phyloP scores from a whole-genome alignment of 2,797 vertebrate species.

The Gallinago stenura region DNA sequence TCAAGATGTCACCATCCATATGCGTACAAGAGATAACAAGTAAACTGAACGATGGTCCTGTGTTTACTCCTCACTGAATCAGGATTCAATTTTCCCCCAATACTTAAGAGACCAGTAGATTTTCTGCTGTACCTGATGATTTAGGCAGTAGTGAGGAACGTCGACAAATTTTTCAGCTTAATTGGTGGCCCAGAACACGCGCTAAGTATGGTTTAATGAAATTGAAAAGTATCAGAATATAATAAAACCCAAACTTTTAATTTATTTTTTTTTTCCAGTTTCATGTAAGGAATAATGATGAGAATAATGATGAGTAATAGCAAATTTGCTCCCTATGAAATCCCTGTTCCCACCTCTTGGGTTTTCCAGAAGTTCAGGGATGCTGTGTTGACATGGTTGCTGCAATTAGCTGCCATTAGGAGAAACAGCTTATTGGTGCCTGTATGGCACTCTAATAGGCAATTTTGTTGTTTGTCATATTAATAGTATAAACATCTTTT shows the following conservation, averaged over 20 bases:
- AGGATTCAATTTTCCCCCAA: background rate
- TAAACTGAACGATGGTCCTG: background rate
- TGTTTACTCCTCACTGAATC: background rate
- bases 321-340: background rate
- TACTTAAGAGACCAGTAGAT: background rate
- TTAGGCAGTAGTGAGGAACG: background rate
- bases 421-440: background rate
- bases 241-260: background rate
- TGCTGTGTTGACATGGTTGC: background rate
- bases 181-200: background rate
- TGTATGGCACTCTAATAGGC: background rate
- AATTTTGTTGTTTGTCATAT: background rate
- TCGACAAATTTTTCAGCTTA: background rate
- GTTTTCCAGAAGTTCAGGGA: background rate
- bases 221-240: background rate
- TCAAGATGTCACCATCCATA: background rate
- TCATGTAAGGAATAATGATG: background rate
- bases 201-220: background rate
- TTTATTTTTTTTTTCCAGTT: background rate
- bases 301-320: background rate
- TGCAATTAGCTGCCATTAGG: background rate
- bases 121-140: background rate
- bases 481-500: background rate
- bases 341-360: background rate
- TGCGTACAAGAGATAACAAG: conserved; percentile 43